Percentiles rank a stretch among this genome's conserved stretches.
Conservation (phyloP, 2,888 invertebrate species). For the Linnaemya vulpina region DNA sequence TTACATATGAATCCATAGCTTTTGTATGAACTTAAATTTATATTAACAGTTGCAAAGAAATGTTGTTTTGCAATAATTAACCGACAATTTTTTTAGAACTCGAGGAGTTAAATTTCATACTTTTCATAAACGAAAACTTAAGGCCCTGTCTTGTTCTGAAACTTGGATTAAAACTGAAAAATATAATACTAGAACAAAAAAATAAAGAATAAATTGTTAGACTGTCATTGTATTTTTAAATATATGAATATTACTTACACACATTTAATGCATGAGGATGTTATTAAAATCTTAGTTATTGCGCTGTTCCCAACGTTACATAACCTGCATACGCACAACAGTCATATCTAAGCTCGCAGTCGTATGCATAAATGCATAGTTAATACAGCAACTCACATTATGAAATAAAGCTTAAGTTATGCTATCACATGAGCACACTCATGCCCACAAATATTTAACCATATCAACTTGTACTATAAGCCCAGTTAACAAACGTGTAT, state of each 20-base stretch:
- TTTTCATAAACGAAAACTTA: not conserved
- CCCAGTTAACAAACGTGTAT: too few relatives aligned
- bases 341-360: not conserved
- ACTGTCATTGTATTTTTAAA: not conserved
- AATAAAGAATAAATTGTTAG: not conserved
- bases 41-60: too few relatives aligned
- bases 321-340: not conserved
- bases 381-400: constrained; percentile 39
- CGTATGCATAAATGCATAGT: constrained; percentile 26
- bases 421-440: constrained; percentile 44
- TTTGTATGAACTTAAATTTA: too few relatives aligned
- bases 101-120: not conserved
- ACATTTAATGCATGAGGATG: constrained; percentile 26
- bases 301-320: constrained; percentile 30
- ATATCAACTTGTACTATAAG: not conserved
- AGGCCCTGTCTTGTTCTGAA: not conserved
- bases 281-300: constrained; percentile 61
- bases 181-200: too few relatives aligned
- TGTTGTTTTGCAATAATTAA: too few relatives aligned
- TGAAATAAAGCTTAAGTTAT: constrained; percentile 51
- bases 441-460: not conserved
- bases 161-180: not conserved
- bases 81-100: not conserved
- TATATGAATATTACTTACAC: not conserved
- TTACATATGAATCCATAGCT: too few relatives aligned